Conservation (phyloP, 2,797 vertebrate genomes). For the Cetoscarus ocellatus region DNA sequence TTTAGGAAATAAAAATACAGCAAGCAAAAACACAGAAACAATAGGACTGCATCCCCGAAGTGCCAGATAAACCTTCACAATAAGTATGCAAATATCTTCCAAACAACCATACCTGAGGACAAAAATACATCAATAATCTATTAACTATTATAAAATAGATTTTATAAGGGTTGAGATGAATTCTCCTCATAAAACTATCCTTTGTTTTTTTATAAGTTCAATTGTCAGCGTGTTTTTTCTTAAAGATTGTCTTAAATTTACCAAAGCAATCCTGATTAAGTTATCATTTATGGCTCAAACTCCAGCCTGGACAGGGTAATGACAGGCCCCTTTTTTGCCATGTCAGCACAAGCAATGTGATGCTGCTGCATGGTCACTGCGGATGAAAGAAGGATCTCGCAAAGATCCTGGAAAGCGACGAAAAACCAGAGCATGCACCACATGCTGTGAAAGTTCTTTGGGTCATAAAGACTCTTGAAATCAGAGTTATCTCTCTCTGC, state of each 20-base stretch:
- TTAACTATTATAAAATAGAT: constrained; percentile 95
- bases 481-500: too few species aligned
- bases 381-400: too few species aligned
- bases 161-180: constrained; percentile 88
- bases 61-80: constrained; percentile 86
- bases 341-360: too few species aligned
- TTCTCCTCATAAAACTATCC: constrained; percentile 68
- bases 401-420: too few species aligned
- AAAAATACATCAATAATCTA: constrained; percentile 84
- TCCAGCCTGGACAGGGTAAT: too few species aligned
- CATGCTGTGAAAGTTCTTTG: too few species aligned
- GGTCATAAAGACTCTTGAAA: too few species aligned
- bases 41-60: constrained; percentile 96
- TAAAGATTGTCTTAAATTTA: constrained; percentile 72
- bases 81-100: constrained; percentile 89
- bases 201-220: constrained; percentile 73
- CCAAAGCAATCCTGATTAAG: not conserved
- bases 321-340: too few species aligned
- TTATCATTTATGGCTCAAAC: too few species aligned
- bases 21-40: constrained; percentile 80
- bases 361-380: too few species aligned
- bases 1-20: constrained; percentile 76
- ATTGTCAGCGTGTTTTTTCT: constrained; percentile 70
- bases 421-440: too few species aligned
- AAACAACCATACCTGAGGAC: constrained; percentile 71